Base-by-base conservation (phyloP, 2,888 invertebrate species). In the Caenorhabditis imperialis region DNA sequence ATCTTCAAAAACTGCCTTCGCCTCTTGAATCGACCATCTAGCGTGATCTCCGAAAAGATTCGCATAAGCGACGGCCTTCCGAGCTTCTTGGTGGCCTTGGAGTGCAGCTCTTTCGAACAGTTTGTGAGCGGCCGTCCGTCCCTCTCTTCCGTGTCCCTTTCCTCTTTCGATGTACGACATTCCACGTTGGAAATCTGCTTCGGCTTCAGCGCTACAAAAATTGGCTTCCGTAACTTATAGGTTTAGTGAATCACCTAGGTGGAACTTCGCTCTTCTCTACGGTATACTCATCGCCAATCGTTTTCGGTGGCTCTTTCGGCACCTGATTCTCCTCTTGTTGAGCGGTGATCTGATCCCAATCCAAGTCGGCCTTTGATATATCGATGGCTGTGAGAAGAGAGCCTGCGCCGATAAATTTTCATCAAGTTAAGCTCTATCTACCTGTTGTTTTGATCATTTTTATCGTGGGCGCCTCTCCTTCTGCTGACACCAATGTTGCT, bases 1-100 rank as follows among this genome's bases (percentile, higher is more conserved):
- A 7, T 75, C 92, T 71, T 92, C 91, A 86, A 97, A 96, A 78
- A 93, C 92, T 44, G 91, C 90, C 83, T 91, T 92, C 0, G 96
- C 95, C 61, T 91, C 92, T 8, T 92, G 90, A 69, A 95, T 90
- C 88, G 96, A 93, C 83, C 94, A 92, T 40, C 92, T 91, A 14
- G 94, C 71, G 92, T 93, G 86, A 91, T 91, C 93, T 0, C 97
- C 97, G 84, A 95, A 92, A 6, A 98, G 89, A 83, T 93, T 91
- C 0, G 93, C 93, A 94, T 96, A 95, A 0, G 78, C 87, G 71
- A 5, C 89, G 88, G 93, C 91, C 71, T 94, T 93, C 88, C 92
- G 92, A 0, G 97, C 94, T 50, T 93, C 92, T 0, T 90, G 89
- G 88, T 96, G 94, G 40, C 94, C 94, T 62, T 92, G 90, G 44